Evolutionary conservation across 1,140 invertebrate species (phyloP).

Genomic region (Coenobita brevimanus): DNA sequence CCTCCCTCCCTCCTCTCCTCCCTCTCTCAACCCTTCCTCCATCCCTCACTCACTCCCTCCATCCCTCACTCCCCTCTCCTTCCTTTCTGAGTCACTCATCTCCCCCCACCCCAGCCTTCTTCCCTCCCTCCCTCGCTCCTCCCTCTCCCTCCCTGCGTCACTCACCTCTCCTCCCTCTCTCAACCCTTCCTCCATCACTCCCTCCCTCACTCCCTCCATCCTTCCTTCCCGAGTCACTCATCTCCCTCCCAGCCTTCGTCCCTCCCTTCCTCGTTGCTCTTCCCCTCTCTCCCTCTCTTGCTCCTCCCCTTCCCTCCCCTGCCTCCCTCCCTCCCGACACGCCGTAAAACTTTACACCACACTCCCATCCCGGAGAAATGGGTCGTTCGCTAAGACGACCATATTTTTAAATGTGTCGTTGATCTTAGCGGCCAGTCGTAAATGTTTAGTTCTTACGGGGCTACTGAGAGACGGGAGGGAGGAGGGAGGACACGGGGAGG

Average conservation of each 20-base stretch:
- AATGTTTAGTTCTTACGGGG: conserved; percentile 57
- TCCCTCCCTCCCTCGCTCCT: too few species aligned
- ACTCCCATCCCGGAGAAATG: conserved; percentile 43
- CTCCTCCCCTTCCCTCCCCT: neutral
- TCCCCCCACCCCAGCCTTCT: too few species aligned
- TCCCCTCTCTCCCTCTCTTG: neutral
- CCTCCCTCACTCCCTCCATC: neutral
- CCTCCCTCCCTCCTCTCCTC: too few species aligned
- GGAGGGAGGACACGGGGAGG: neutral
- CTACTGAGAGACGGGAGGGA: neutral
- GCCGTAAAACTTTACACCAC: conserved; percentile 54
- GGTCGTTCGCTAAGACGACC: conserved; percentile 54
- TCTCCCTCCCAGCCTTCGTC: neutral
- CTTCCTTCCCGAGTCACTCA: neutral
- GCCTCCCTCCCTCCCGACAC: conserved; percentile 6
- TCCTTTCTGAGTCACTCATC: too few species aligned
- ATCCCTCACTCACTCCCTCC: too few species aligned
- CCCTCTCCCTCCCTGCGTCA: neutral
- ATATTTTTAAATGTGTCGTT: conserved; percentile 64
- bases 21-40: too few species aligned
- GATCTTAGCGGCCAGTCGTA: conserved; percentile 55
- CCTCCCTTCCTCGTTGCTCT: neutral
- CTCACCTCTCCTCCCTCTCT: neutral
- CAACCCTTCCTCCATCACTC: neutral
- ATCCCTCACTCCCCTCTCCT: too few species aligned